phyloP scores from a whole-genome alignment of 2,888 invertebrate genomes.

The Parapristionchus giblindavisi region DNA sequence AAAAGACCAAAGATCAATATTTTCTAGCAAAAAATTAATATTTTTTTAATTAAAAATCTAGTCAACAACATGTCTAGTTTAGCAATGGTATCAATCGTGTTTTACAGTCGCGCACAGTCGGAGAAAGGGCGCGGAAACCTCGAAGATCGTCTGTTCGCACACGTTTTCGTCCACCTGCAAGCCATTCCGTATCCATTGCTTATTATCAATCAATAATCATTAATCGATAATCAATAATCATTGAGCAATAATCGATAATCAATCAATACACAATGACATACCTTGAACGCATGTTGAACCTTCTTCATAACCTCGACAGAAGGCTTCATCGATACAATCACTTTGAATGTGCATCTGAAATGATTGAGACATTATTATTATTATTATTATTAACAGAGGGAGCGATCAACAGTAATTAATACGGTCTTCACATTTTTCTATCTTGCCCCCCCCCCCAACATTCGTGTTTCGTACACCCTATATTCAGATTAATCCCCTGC shows the following conservation, averaged over 20 bases:
- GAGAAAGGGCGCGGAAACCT: slow-evolving; percentile 31
- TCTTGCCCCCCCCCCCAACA: too few species aligned
- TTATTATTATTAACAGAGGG: too few species aligned
- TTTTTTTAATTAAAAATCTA: too few species aligned
- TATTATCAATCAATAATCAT: background rate
- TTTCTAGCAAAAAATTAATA: too few species aligned
- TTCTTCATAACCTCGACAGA: background rate
- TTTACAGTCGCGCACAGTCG: slow-evolving; percentile 12
- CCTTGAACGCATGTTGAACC: slow-evolving; percentile 21
- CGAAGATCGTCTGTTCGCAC: slow-evolving; percentile 22
- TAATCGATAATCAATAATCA: background rate
- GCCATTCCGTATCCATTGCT: background rate
- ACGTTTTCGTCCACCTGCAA: background rate
- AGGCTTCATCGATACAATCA: slow-evolving; percentile 23
- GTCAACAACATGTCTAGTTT: too few species aligned
- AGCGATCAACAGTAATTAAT: too few species aligned
- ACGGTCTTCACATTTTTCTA: too few species aligned
- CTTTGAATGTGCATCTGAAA: slow-evolving; percentile 36
- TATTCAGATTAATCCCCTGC: too few species aligned
- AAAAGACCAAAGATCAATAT: too few species aligned
- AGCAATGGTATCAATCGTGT: too few species aligned
- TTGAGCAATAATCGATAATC: too few species aligned
- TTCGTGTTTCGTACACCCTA: too few species aligned
- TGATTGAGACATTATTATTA: background rate
- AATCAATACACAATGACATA: slow-evolving; percentile 22